phyloP scores from a whole-genome alignment of 2,888 invertebrate species.

The Choristoneura rosaceana region DNA sequence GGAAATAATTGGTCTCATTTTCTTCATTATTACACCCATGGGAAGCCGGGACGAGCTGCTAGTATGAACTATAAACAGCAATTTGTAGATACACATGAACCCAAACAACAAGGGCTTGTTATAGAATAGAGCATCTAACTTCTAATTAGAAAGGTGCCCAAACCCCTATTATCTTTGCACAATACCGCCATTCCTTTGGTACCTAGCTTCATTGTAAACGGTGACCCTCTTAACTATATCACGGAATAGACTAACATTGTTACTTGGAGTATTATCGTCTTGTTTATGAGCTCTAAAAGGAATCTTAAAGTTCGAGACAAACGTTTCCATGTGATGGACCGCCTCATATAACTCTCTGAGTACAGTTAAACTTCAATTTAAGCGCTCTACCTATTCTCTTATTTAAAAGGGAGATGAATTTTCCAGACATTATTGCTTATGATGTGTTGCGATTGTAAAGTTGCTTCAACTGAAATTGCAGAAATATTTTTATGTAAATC shows the following conservation, averaged over 20 bases:
- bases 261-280: conserved; percentile 53
- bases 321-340: conserved; percentile 38
- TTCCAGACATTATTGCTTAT: not conserved
- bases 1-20: too few relatives aligned
- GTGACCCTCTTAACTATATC: conserved; percentile 50
- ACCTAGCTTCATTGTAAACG: conserved; percentile 45
- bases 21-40: too few relatives aligned
- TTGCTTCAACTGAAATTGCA: not conserved
- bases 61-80: conserved; percentile 8
- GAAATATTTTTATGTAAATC: too few relatives aligned
- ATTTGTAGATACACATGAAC: conserved; percentile 22
- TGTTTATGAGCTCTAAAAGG: conserved; percentile 64
- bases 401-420: not conserved
- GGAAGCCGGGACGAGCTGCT: not conserved
- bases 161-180: conserved; percentile 36
- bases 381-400: conserved; percentile 8
- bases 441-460: not conserved
- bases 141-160: conserved; percentile 39
- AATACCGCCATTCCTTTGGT: conserved; percentile 32
- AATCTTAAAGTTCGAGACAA: conserved; percentile 53
- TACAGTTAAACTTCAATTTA: conserved; percentile 34
- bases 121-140: conserved; percentile 37
- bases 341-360: conserved; percentile 35
- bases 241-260: conserved; percentile 55
- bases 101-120: conserved; percentile 36